These are phyloP conservation scores for Anastrepha obliqua DNA, from an alignment of 1,140 invertebrate genomes.

Conservation along the genomic window DNA sequence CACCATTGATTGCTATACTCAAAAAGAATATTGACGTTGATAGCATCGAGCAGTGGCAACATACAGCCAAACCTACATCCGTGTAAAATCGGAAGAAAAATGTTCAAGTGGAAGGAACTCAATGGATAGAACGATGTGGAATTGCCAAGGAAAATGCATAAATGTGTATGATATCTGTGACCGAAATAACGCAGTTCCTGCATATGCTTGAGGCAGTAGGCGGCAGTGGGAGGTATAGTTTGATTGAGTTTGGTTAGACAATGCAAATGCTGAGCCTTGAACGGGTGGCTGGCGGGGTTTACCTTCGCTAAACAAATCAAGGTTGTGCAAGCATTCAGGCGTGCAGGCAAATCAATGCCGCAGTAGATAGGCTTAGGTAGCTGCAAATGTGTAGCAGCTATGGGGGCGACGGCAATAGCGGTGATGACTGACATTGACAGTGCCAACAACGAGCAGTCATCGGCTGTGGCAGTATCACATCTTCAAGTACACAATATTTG, in stretches of 20 bases:
- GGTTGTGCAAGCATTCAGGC: constrained; percentile 13
- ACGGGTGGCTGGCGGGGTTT: not conserved
- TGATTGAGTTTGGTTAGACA: constrained; percentile 28
- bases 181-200: not conserved
- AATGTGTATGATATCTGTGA: not conserved
- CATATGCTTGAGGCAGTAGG: too few relatives aligned
- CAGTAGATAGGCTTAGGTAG: not conserved
- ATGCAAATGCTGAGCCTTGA: constrained; percentile 10
- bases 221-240: not conserved
- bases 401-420: not conserved
- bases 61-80: not conserved
- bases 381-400: not conserved
- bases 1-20: not conserved
- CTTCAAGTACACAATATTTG: not conserved
- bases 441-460: not conserved
- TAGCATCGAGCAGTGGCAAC: not conserved
- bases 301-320: constrained; percentile 33
- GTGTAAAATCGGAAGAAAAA: constrained; percentile 26
- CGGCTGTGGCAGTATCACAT: not conserved
- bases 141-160: not conserved
- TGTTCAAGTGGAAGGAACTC: not conserved
- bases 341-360: constrained; percentile 38
- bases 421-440: constrained; percentile 21
- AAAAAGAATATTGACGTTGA: constrained; percentile 8
- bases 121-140: not conserved